A percentile compares a stretch with the other conserved stretches of the same genome.
Evolutionary conservation across 2,888 invertebrate species (phyloP).

Genomic region (Chalcosyrphus nemorum): DNA sequence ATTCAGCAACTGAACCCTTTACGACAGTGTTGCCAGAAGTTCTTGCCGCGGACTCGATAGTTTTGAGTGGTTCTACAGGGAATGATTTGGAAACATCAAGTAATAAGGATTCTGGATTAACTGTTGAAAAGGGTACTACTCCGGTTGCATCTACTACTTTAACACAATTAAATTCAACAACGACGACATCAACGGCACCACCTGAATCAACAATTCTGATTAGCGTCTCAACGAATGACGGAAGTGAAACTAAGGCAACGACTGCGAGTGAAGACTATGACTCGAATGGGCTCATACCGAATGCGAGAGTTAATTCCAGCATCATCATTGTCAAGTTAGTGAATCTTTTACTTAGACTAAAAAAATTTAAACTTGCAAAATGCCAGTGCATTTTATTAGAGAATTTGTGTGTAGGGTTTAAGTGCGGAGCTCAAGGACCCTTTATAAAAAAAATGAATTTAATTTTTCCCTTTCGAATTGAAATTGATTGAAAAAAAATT

Average conservation of each 20-base stretch:
- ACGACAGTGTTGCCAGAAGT: slow-evolving; percentile 11
- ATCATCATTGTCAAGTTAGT: slow-evolving; percentile 67
- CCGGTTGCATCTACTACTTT: neutral
- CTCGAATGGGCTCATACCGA: slow-evolving; percentile 50
- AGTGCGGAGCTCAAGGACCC: too few species aligned
- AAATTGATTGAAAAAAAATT: too few species aligned
- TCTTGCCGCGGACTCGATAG: slow-evolving; percentile 46
- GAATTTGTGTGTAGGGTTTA: too few species aligned
- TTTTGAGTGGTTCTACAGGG: slow-evolving; percentile 1
- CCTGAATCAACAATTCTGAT: slow-evolving; percentile 32
- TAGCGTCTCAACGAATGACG: slow-evolving; percentile 34
- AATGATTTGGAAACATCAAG: slow-evolving; percentile 15
- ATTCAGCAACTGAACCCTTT: slow-evolving; percentile 20
- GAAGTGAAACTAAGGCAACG: slow-evolving; percentile 5
- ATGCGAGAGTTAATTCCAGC: slow-evolving; percentile 60
- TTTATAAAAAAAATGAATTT: too few species aligned
- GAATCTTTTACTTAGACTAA: neutral
- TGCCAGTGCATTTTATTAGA: too few species aligned
- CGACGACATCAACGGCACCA: neutral
- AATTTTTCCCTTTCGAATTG: too few species aligned
- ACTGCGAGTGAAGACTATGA: slow-evolving; percentile 48
- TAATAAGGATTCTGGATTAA: neutral
- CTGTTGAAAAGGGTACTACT: neutral
- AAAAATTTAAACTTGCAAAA: too few species aligned
- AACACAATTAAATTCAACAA: neutral